Evolutionary conservation across 2,888 invertebrate species (phyloP).

Genomic region (Scelioninae gen. 1): DNA sequence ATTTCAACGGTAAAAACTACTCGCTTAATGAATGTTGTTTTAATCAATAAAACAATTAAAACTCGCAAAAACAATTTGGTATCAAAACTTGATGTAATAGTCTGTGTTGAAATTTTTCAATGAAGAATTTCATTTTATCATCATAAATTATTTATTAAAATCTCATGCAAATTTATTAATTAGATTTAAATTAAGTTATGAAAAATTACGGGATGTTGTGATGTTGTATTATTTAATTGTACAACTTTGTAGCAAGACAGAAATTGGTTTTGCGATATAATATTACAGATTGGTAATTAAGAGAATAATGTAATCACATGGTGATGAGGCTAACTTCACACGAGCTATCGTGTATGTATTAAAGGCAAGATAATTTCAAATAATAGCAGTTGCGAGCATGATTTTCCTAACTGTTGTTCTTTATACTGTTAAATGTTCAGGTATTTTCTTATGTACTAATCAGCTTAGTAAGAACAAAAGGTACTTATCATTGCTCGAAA

Average conservation of each 20-base stretch:
- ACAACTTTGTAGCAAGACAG: neutral
- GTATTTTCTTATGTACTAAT: too few species aligned
- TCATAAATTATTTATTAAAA: too few species aligned
- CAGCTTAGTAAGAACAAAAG: too few species aligned
- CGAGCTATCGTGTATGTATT: slow-evolving; percentile 1
- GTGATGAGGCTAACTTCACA: slow-evolving; percentile 13
- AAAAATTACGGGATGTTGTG: neutral
- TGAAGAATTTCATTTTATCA: too few species aligned
- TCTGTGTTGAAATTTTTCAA: too few species aligned
- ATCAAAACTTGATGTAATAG: too few species aligned
- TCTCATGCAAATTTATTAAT: slow-evolving; percentile 1
- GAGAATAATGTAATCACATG: neutral
- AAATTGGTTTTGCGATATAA: neutral
- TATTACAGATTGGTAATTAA: neutral
- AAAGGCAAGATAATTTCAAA: slow-evolving; percentile 15
- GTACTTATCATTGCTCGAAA: too few species aligned
- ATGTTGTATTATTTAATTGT: neutral
- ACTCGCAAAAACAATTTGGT: too few species aligned
- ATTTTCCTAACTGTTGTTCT: slow-evolving; percentile 26
- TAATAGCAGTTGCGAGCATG: slow-evolving; percentile 8
- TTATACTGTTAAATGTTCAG: neutral
- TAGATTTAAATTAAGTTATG: neutral
- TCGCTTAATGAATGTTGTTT: too few species aligned
- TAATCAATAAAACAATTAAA: too few species aligned
- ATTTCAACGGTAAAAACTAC: neutral